phyloP scores from a whole-genome alignment of 2,113 vertebrate genomes.

The Nyctereutes procyonoides region DNA sequence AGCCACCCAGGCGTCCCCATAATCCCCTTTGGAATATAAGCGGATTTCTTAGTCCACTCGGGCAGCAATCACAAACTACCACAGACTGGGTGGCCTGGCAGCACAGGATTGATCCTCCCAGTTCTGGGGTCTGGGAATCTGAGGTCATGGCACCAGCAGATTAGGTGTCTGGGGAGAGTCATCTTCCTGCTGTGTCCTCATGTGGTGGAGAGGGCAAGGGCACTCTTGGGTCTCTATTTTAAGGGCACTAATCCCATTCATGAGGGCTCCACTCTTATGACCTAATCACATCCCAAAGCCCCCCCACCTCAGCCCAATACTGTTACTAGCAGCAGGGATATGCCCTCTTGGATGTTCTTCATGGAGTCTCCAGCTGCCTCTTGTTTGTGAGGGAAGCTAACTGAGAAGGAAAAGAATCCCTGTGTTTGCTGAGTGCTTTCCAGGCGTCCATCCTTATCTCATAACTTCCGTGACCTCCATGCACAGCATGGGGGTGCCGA shows the following conservation, averaged over 20 bases:
- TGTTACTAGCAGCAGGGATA: no score
- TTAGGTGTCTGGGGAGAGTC: fast-evolving
- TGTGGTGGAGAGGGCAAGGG: fast-evolving
- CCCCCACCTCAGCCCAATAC: not conserved
- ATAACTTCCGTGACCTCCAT: not conserved
- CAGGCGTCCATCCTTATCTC: not conserved
- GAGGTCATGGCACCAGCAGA: fast-evolving
- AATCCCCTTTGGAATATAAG: not conserved
- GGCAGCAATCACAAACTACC: not conserved
- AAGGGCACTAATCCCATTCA: not conserved
- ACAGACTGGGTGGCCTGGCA: not conserved
- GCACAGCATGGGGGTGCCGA: no score
- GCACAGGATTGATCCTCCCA: no score
- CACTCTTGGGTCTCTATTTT: not conserved
- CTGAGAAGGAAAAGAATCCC: fast-evolving
- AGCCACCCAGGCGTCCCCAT: no score
- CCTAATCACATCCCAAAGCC: not conserved
- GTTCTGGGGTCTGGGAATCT: not conserved
- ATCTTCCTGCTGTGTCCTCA: not conserved
- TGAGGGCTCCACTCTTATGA: not conserved
- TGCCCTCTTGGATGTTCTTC: fast-evolving
- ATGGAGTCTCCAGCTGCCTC: not conserved
- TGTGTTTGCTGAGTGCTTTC: not conserved
- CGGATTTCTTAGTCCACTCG: fast-evolving
- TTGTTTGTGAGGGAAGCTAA: fast-evolving